Conservation (phyloP, 2,888 invertebrate genomes). For the Iphiclides podalirius region DNA sequence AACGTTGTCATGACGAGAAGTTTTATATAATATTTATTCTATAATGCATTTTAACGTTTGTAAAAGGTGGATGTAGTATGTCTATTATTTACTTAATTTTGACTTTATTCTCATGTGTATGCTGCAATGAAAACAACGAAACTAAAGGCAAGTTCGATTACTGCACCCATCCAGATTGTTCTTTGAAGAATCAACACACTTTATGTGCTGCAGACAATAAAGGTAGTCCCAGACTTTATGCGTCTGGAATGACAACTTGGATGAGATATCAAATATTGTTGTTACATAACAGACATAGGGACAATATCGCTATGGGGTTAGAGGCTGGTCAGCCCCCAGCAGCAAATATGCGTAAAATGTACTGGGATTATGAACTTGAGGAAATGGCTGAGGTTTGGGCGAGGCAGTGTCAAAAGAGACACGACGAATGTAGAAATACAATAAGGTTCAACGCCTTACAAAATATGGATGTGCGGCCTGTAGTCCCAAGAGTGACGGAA, state of each 20-base stretch:
- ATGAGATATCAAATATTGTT: conserved; percentile 67
- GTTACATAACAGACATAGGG: conserved; percentile 68
- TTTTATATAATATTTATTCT: no score
- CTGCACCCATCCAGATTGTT: conserved; percentile 67
- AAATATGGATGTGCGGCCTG: conserved; percentile 69
- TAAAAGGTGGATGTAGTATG: conserved; percentile 33
- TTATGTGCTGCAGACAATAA: conserved; percentile 57
- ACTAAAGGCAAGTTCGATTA: conserved; percentile 39
- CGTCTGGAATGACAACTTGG: conserved; percentile 70
- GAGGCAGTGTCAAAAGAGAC: conserved; percentile 71
- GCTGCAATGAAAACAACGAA: conserved; percentile 29
- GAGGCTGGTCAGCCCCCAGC: conserved; percentile 73
- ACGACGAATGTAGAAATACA: conserved; percentile 71
- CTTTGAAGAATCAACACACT: conserved; percentile 65
- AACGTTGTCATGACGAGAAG: no score
- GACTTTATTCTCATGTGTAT: conserved; percentile 38
- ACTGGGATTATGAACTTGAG: conserved; percentile 74
- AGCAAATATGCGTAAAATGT: conserved; percentile 74
- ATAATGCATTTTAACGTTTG: conserved; percentile 11
- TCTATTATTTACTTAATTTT: conserved; percentile 43
- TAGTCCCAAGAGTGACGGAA: conserved; percentile 60
- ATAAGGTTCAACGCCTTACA: conserved; percentile 66
- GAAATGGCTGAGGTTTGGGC: conserved; percentile 71
- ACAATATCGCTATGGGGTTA: conserved; percentile 69
- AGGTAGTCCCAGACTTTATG: conserved; percentile 59